Evolutionary conservation across 1,140 invertebrate species (phyloP).

Genomic region (Temnothorax nylanderi): DNA sequence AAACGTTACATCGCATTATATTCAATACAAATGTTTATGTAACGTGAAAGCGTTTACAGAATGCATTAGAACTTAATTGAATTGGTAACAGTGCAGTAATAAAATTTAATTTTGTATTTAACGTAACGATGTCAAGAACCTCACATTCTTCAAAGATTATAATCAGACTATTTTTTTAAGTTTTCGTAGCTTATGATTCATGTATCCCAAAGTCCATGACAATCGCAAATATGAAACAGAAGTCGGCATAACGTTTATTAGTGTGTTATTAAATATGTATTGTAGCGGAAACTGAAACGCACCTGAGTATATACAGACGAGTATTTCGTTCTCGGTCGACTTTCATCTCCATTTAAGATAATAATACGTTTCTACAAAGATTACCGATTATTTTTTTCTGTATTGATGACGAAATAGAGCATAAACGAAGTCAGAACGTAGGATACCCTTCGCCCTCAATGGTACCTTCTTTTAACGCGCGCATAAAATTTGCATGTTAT

Average conservation of each 20-base stretch:
- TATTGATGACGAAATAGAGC: slow-evolving; percentile 9
- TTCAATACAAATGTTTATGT: slow-evolving; percentile 20
- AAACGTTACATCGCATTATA: slow-evolving; percentile 37
- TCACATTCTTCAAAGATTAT: neutral
- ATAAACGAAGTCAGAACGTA: neutral
- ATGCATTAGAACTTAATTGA: slow-evolving; percentile 1
- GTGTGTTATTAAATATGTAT: slow-evolving; percentile 14
- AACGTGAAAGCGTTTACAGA: slow-evolving; percentile 7
- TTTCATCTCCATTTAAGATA: slow-evolving; percentile 16
- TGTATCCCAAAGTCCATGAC: neutral
- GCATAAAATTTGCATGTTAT: slow-evolving; percentile 39
- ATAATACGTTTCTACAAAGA: slow-evolving; percentile 15
- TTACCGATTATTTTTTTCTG: slow-evolving; percentile 33
- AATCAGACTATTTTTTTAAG: neutral
- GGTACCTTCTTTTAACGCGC: neutral
- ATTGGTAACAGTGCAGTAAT: neutral
- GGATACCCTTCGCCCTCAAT: neutral
- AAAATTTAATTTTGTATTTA: neutral
- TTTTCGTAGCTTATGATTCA: neutral
- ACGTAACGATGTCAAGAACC: neutral
- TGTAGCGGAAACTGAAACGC: neutral
- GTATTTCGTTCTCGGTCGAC: neutral
- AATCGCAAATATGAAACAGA: neutral
- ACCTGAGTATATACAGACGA: neutral
- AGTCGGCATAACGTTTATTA: slow-evolving; percentile 1